Conservation (phyloP, 2,113 vertebrate species). For the Suricata suricatta region DNA sequence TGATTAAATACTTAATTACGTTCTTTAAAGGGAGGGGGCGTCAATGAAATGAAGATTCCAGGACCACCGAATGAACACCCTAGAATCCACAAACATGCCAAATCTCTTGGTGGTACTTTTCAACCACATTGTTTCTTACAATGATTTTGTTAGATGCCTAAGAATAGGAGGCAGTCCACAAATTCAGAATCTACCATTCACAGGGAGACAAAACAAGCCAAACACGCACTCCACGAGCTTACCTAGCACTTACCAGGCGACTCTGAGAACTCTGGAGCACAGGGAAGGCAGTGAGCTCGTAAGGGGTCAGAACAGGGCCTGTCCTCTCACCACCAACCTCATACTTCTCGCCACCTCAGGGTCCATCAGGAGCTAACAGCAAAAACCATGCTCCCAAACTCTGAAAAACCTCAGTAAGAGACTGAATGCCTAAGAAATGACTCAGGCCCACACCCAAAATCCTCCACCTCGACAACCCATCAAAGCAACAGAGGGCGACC, state of each 20-base stretch:
- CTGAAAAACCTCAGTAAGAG: background rate
- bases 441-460: background rate
- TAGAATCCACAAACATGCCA: background rate
- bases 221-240: background rate
- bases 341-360: fast-evolving
- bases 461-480: background rate
- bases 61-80: background rate
- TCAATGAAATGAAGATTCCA: conserved; percentile 22
- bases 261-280: background rate
- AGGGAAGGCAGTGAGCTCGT: background rate
- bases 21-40: background rate
- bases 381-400: background rate
- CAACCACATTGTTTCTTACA: background rate
- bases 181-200: background rate
- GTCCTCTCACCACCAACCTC: background rate
- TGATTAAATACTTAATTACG: background rate
- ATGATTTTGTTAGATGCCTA: background rate
- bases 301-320: background rate
- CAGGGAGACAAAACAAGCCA: background rate
- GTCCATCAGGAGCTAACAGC: background rate
- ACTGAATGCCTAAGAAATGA: background rate
- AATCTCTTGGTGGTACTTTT: background rate
- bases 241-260: background rate
- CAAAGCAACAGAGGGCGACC: background rate
- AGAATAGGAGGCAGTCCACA: background rate